These are phyloP conservation scores for Hoplias malabaricus DNA, from an alignment of 2,113 vertebrate genomes.

Conservation along the genomic window DNA sequence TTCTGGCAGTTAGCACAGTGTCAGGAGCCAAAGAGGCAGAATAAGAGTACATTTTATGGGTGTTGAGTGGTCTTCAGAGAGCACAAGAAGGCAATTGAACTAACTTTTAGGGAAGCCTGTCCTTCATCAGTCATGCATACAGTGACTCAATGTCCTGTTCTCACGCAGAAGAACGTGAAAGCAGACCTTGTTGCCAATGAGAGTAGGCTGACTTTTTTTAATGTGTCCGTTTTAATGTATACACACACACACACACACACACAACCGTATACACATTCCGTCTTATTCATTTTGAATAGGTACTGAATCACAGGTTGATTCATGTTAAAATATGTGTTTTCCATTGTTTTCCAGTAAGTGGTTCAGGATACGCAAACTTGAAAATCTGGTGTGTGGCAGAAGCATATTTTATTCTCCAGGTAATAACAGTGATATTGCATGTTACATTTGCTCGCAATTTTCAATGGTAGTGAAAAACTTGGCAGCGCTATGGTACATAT, in stretches of 20 bases:
- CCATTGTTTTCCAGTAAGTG: not conserved
- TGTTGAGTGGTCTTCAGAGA: not conserved
- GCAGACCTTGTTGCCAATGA: conserved; percentile 9
- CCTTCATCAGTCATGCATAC: not conserved
- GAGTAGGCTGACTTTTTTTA: not conserved
- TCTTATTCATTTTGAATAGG: too few species aligned
- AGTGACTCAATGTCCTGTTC: conserved; percentile 1
- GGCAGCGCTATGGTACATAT: not conserved
- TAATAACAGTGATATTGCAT: not conserved
- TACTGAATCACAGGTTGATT: not conserved
- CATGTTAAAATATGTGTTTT: not conserved
- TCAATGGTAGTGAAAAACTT: not conserved
- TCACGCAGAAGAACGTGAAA: conserved; percentile 30
- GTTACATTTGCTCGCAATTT: not conserved
- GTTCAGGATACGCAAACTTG: not conserved
- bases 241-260: not conserved
- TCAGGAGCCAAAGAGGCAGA: not conserved
- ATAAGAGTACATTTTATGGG: not conserved
- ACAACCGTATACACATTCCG: too few species aligned
- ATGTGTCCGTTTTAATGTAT: not conserved
- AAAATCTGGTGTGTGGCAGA: not conserved
- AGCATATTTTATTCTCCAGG: not conserved
- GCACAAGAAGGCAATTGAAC: not conserved
- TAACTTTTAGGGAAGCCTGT: not conserved
- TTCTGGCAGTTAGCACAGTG: not conserved